Evolutionary conservation across 2,888 invertebrate genomes (phyloP).

Genomic region (Andrena praecox): DNA sequence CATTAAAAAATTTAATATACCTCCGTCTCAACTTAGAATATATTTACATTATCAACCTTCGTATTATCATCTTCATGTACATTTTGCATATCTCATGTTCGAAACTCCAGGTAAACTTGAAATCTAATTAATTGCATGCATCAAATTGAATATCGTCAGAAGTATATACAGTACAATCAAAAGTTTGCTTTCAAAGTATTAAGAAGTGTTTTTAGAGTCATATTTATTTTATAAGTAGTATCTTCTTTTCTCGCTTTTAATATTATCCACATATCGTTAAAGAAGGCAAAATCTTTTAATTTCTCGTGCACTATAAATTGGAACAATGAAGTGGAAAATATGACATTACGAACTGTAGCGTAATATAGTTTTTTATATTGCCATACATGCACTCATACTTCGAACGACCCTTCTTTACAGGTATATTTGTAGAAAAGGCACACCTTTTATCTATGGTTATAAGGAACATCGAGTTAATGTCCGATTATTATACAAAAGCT

Average conservation of each 20-base stretch:
- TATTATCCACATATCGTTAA: neutral
- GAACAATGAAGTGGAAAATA: too few species aligned
- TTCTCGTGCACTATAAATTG: neutral
- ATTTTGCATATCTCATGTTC: constrained; percentile 93
- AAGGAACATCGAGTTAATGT: constrained; percentile 92
- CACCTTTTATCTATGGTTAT: constrained; percentile 96
- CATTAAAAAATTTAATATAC: constrained; percentile 90
- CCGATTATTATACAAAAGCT: constrained; percentile 93
- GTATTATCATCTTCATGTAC: constrained; percentile 98
- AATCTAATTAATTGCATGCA: neutral
- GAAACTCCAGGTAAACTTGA: constrained; percentile 89
- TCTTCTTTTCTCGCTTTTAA: neutral
- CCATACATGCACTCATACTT: neutral
- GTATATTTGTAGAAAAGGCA: constrained; percentile 93
- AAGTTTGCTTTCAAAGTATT: too few species aligned
- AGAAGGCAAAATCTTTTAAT: neutral
- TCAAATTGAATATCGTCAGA: neutral
- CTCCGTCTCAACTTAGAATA: constrained; percentile 90
- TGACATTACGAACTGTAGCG: too few species aligned
- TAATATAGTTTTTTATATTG: neutral
- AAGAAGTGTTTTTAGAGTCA: too few species aligned
- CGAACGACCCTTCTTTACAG: constrained; percentile 78
- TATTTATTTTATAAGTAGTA: neutral
- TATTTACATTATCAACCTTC: constrained; percentile 98
- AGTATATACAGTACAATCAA: too few species aligned